Evolutionary conservation across 23 tunicate genomes (phyloP).

Genomic region (Ciona savignyi): DNA sequence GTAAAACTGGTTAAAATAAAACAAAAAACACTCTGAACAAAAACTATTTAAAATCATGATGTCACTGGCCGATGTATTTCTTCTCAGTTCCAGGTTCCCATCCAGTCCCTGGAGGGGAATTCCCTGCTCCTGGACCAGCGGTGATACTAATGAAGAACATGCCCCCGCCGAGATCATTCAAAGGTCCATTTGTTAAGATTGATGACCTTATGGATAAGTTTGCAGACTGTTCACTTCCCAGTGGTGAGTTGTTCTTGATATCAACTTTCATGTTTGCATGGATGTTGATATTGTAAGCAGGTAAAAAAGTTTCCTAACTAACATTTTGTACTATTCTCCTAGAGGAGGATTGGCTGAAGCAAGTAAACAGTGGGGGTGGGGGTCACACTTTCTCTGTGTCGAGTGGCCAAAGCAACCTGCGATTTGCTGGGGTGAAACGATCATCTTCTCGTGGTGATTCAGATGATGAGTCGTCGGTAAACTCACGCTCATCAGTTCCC

Average conservation of each 20-base stretch:
- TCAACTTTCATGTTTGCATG: background rate
- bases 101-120: slow-evolving; percentile 95
- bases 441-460: slow-evolving; percentile 51
- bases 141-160: slow-evolving; percentile 40
- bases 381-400: slow-evolving; percentile 34
- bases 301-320: too few species aligned
- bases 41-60: too few species aligned
- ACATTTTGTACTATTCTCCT: too few species aligned
- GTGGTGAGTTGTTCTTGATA: slow-evolving; percentile 21
- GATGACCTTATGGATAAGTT: slow-evolving; percentile 88
- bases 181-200: slow-evolving; percentile 79
- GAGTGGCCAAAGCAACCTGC: background rate
- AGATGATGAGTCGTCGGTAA: slow-evolving; percentile 41
- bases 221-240: slow-evolving; percentile 46
- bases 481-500: slow-evolving; percentile 38
- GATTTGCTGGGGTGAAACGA: slow-evolving; percentile 34
- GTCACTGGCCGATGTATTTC: background rate
- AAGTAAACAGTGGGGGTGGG: slow-evolving; percentile 48
- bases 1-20: too few species aligned
- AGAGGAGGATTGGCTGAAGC: slow-evolving; percentile 90
- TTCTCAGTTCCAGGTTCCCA: slow-evolving; percentile 74
- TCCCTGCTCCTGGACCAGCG: slow-evolving; percentile 70
- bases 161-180: slow-evolving; percentile 82
- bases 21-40: too few species aligned
- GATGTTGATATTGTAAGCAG: too few species aligned